Percentiles rank a stretch among this genome's conserved stretches.
These are phyloP conservation scores for Dufourea novaeangliae DNA, from an alignment of 1,140 invertebrate species.

Conservation along the genomic window DNA sequence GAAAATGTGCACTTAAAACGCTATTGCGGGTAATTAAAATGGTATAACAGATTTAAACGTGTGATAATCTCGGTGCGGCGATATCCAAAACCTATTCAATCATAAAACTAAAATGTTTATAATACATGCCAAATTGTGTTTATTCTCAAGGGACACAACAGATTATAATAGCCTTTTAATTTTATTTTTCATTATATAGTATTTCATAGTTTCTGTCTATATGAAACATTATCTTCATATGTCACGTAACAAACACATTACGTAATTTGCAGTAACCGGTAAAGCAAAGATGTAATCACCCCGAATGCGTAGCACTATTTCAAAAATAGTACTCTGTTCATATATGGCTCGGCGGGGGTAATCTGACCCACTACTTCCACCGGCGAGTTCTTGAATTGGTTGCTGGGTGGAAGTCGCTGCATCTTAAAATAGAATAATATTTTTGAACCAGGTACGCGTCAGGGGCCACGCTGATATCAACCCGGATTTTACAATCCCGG, in stretches of 20 bases:
- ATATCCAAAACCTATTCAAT: too few relatives aligned
- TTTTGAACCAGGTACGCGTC: slow-evolving; percentile 72
- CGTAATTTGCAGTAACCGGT: slow-evolving; percentile 39
- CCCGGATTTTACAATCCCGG: slow-evolving; percentile 53
- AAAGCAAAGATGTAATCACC: slow-evolving; percentile 39
- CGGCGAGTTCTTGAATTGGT: slow-evolving; percentile 58
- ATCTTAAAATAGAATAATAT: slow-evolving; percentile 77
- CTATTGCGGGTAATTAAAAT: neutral
- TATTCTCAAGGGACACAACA: too few relatives aligned
- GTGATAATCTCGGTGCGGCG: neutral
- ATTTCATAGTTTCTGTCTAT: neutral
- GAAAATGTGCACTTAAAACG: neutral
- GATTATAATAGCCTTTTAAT: neutral
- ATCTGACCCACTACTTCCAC: slow-evolving; percentile 74
- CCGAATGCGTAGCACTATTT: slow-evolving; percentile 65
- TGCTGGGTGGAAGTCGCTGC: slow-evolving; percentile 57
- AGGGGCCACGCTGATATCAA: slow-evolving; percentile 57
- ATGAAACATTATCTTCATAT: neutral
- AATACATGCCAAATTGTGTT: too few relatives aligned
- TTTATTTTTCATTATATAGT: neutral
- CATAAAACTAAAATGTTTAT: too few relatives aligned
- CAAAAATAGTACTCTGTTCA: slow-evolving; percentile 80
- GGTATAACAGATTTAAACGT: neutral
- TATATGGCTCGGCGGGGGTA: slow-evolving; percentile 79
- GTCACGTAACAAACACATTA: slow-evolving; percentile 32